Evolutionary conservation across 2,888 invertebrate genomes (phyloP).

Genomic region (Cenopis cana): DNA sequence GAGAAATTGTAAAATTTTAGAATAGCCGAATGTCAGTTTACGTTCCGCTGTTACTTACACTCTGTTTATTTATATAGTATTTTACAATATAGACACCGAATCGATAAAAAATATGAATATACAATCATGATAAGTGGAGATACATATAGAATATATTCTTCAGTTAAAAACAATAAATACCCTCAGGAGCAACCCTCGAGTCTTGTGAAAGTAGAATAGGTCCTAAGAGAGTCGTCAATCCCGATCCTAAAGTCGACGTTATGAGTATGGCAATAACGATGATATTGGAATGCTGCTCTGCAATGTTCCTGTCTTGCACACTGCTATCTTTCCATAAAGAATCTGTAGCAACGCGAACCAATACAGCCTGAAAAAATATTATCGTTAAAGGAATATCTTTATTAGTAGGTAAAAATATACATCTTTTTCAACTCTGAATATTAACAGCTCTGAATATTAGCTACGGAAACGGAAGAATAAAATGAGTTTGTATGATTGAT

Average conservation of each 20-base stretch:
- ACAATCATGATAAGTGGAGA: neutral
- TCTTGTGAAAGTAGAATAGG: constrained; percentile 74
- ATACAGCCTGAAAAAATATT: constrained; percentile 72
- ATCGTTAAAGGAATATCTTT: constrained; percentile 40
- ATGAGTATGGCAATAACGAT: constrained; percentile 78
- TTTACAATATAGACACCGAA: neutral
- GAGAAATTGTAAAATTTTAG: neutral
- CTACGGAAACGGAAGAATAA: constrained; percentile 35
- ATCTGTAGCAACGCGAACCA: constrained; percentile 76
- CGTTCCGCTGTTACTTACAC: neutral
- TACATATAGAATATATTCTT: neutral
- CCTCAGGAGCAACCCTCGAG: constrained; percentile 72
- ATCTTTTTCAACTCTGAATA: constrained; percentile 16
- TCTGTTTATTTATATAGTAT: neutral
- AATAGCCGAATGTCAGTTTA: neutral
- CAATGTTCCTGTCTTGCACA: constrained; percentile 67
- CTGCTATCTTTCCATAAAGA: constrained; percentile 70
- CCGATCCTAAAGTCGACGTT: constrained; percentile 75
- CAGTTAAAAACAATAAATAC: constrained; percentile 55
- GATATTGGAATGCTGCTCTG: constrained; percentile 75
- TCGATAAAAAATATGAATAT: too few relatives aligned
- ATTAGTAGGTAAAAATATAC: constrained; percentile 17
- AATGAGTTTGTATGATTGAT: constrained; percentile 22
- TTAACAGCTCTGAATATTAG: constrained; percentile 11
- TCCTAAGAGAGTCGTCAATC: constrained; percentile 71